Conservation (phyloP, 1,140 invertebrate species). For the Agraylea sexmaculata region DNA sequence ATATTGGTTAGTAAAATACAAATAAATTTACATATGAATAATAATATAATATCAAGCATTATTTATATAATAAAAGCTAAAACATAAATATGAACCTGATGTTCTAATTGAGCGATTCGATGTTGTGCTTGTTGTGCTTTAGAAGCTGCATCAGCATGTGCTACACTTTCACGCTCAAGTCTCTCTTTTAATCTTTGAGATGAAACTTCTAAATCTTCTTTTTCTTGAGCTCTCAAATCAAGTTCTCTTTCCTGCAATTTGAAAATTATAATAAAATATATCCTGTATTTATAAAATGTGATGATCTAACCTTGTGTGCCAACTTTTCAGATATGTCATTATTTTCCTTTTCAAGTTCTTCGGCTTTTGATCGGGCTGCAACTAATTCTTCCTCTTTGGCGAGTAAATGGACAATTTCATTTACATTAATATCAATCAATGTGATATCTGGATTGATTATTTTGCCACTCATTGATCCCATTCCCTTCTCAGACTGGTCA, state of each 20-base stretch:
- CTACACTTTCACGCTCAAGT: constrained; percentile 78
- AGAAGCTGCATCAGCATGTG: constrained; percentile 78
- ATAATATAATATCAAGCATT: neutral
- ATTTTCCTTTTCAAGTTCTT: constrained; percentile 82
- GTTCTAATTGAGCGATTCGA: constrained; percentile 57
- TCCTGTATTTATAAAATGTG: neutral
- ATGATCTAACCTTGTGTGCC: constrained; percentile 56
- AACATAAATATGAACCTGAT: constrained; percentile 28
- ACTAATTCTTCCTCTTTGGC: constrained; percentile 91
- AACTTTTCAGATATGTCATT: constrained; percentile 73
- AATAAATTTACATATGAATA: neutral
- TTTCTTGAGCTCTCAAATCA: constrained; percentile 79
- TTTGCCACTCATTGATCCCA: constrained; percentile 20
- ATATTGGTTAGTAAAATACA: constrained; percentile 8
- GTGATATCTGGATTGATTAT: constrained; percentile 70
- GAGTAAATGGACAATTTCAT: constrained; percentile 78
- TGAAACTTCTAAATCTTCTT: constrained; percentile 81
- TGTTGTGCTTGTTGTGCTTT: constrained; percentile 64
- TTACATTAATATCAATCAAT: constrained; percentile 81
- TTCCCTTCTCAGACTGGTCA: constrained; percentile 19
- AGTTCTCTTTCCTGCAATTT: constrained; percentile 67
- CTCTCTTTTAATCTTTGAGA: constrained; percentile 75
- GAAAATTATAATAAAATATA: constrained; percentile 1
- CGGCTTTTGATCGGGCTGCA: constrained; percentile 72
- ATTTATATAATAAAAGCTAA: neutral